Evolutionary conservation across 2,888 invertebrate genomes (phyloP).

Genomic region (Rhamnusium bicolor): DNA sequence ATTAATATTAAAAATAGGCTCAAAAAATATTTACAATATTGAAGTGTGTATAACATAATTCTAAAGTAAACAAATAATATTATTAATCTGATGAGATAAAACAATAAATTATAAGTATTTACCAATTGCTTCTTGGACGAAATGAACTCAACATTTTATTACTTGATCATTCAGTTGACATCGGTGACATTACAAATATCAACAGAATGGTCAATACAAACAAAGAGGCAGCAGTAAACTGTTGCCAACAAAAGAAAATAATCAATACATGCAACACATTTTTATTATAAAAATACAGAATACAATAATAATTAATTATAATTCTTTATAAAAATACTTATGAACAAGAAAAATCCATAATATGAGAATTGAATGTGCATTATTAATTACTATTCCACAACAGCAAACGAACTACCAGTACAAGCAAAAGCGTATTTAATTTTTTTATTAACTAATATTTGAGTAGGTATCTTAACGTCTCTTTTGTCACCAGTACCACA

Average conservation of each 20-base stretch:
- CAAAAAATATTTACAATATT: conserved; percentile 24
- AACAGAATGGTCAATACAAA: conserved; percentile 53
- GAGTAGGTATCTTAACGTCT: conserved; percentile 70
- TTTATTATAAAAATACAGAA: conserved; percentile 61
- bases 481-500: conserved; percentile 79
- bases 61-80: conserved; percentile 23
- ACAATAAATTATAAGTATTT: conserved; percentile 54
- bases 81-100: conserved; percentile 7
- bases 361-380: conserved; percentile 54
- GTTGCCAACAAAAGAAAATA: conserved; percentile 46
- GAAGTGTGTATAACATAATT: conserved; percentile 29
- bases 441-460: conserved; percentile 66
- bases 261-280: conserved; percentile 63
- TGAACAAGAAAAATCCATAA: conserved; percentile 62
- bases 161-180: conserved; percentile 36
- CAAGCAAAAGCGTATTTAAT: conserved; percentile 71
- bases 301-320: conserved; percentile 57
- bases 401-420: conserved; percentile 73
- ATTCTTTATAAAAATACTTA: conserved; percentile 68
- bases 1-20: conserved; percentile 11
- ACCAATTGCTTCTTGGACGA: conserved; percentile 63
- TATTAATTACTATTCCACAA: conserved; percentile 69
- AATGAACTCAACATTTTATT: conserved; percentile 64
- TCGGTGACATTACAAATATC: conserved; percentile 41
- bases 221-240: conserved; percentile 45